Conservation (phyloP, 2,888 invertebrate species). For the Aspidiotus rigidus region DNA sequence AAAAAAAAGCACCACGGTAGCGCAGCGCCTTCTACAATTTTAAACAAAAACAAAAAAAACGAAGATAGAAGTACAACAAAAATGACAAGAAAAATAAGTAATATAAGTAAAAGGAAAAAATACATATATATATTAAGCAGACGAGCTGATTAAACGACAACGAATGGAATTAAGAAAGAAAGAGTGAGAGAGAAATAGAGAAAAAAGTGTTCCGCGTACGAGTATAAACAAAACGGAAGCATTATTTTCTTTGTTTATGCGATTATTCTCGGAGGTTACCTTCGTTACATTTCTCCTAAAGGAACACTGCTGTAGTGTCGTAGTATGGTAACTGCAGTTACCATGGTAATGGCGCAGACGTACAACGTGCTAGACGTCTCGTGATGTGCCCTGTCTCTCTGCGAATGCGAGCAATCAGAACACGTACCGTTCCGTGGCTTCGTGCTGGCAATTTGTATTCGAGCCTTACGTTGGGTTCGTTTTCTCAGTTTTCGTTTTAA, state of each 20-base stretch:
- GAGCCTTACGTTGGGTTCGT: slow-evolving; percentile 5
- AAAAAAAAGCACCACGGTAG: no score
- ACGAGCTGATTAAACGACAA: not conserved
- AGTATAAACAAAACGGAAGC: slow-evolving; percentile 30
- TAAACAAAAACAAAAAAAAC: not conserved
- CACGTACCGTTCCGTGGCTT: slow-evolving; percentile 29
- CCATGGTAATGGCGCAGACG: slow-evolving; percentile 31
- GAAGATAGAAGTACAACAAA: not conserved
- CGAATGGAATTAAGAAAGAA: not conserved
- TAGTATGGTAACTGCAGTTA: slow-evolving; percentile 30
- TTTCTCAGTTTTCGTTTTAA: slow-evolving; percentile 7
- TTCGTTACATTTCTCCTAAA: slow-evolving; percentile 29
- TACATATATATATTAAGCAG: no score
- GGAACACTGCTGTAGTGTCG: not conserved
- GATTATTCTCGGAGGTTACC: slow-evolving; percentile 32
- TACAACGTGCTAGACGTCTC: slow-evolving; percentile 29
- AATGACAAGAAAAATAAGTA: not conserved
- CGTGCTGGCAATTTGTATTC: slow-evolving; percentile 29
- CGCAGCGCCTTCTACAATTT: no score
- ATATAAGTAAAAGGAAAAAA: no score
- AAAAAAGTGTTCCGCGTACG: not conserved
- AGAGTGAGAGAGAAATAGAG: slow-evolving; percentile 3
- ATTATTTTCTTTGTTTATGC: slow-evolving; percentile 32
- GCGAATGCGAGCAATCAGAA: slow-evolving; percentile 28
- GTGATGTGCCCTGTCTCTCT: slow-evolving; percentile 31